Base-by-base conservation (phyloP, 2,113 vertebrate species). In the Pontoporia blainvillei region DNA sequence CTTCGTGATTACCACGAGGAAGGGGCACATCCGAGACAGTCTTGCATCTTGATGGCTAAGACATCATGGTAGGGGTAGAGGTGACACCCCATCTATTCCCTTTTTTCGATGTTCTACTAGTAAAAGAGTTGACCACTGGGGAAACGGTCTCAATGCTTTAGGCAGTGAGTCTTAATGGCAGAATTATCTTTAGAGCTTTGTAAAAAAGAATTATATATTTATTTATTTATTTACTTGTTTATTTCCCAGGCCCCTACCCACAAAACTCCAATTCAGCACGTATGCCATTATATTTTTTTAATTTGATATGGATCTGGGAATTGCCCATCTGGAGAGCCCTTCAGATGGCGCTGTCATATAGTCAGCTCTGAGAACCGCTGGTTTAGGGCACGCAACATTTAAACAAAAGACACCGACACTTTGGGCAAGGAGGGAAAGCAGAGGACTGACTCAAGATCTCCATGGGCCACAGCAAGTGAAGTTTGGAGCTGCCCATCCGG, bases 1-100 rank as follows among this genome's bases (percentile, higher is more conserved):
- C 17, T 36, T 67, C 67, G 1, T 2, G 17, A 18, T 9, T 5
- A 27, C 66, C 25, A 3, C 0, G 0, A 34, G 57, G 49, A 61
- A 72, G 17, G 67, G 57, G 73, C 23, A 1, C 34, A 3, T 64
- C 12, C 3, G 34, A 67, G 66, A 25, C 2, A 4, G 20, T 2
- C 27, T 3, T n/a, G 39, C 71, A 39, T 66, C 8, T 1, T 2
- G 7, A 76, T 21, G 52, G 25, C 71, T 25, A 61, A 73, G 49
- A 66, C 31, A 9, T 3, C 5, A 0, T 13, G n/a, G 34, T 14
- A 54, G 54, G 31, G 46, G 25, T 0, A 61, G 52, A 93, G 7
- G 46, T 10, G 75, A 62, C 39, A 54, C 9, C 18, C 29, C 57
- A 27, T 25, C 10, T 36, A 18, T 4, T 20, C 21, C 31, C 23